Base-by-base conservation (phyloP, 2,888 invertebrate species). In the Flexamia atlantica region DNA sequence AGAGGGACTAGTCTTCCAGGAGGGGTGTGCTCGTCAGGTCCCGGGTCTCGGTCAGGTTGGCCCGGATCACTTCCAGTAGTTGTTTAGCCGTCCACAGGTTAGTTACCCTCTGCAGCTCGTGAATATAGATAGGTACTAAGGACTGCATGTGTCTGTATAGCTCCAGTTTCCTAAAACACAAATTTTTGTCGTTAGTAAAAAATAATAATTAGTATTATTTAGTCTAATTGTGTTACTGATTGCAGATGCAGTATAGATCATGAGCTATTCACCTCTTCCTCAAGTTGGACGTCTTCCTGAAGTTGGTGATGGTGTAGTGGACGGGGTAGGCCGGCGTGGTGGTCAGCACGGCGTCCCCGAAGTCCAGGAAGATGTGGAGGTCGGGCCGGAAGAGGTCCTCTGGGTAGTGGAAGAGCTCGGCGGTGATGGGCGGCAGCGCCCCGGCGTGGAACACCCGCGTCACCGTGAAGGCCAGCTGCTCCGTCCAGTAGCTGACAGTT, bases 61-160 rank as follows among this genome's bases (percentile, higher is more conserved):
- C 76, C 17, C 50, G 23, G 14, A 76, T 20, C 50, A 40, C 40
- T 7, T 42, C 76, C 46, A 76, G 9, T 25, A 76, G 76, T 25
- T 76, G 76, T 46, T 46, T 50, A 1, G 76, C 76, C 0, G 76
- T 76, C 36, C 10, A 23, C 10, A 28, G 12, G 20, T 76, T 20
- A 23, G 76, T 40, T n/a, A 76, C 76, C n/a, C 76, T 42, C 76
- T 76, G 46, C 2, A 76, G 50, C 50, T 76, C 76, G 46, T 76
- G 76, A 50, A 76, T 76, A 14, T 46, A 40, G 4, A 76, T 76
- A 2, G 76, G 76, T 36, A 76, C 14, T 36, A n/a, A 9, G 17
- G 76, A 76, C 76, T 76, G 76, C 42, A 76, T n/a, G 23, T 76
- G 76, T 46, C 30, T 42, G 25, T 50, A 76, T 30, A 76, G 46